Evolutionary conservation across 1,140 invertebrate genomes (phyloP), one percentile per base, ranked within the genome.

Genomic region (Chelonus insularis): DNA sequence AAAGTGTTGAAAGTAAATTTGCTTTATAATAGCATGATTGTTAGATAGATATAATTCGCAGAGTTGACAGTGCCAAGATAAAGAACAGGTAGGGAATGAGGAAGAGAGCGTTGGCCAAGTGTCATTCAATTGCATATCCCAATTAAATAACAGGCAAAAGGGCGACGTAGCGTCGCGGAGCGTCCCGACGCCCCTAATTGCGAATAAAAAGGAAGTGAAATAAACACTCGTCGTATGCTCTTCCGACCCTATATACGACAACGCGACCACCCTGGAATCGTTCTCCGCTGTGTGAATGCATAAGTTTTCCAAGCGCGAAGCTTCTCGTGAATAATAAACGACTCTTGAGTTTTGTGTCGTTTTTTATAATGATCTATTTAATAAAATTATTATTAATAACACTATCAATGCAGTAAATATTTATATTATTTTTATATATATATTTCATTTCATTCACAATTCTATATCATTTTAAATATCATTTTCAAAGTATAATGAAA

Each of bases 131-230:
- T 80, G 79, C 75, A 75, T 74, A 77, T 81, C 77, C 79, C 79
- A 80, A 81, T 81, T 81, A 81, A 80, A 80, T 80, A 81, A 80
- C 77, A 78, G 75, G 77, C 78, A 80, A 81, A 81, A 80, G 78
- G 78, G 78, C 78, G 79, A 80, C 77, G 74, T 79, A 75, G 77
- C 79, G 72, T 79, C 73, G 72, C 69, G 72, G 70, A 76, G 72
- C 73, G 68, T 74, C 69, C 66, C 73, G 73, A 71, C 71, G 70
- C 71, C 74, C 73, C 74, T 81, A 81, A 81, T 81, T 81, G 79
- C 77, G 70, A 76, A 74, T 72, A 65, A 74, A 77, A 67, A 68
- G 64, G 63, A 64, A 60, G 65, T 64, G 62, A 69, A 67, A 69
- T 72, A 73, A 71, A 75, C 65, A 72, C 63, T 60, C 63, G 57